Base-by-base conservation (phyloP, 1,140 invertebrate species). In the Orius insidiosus region DNA sequence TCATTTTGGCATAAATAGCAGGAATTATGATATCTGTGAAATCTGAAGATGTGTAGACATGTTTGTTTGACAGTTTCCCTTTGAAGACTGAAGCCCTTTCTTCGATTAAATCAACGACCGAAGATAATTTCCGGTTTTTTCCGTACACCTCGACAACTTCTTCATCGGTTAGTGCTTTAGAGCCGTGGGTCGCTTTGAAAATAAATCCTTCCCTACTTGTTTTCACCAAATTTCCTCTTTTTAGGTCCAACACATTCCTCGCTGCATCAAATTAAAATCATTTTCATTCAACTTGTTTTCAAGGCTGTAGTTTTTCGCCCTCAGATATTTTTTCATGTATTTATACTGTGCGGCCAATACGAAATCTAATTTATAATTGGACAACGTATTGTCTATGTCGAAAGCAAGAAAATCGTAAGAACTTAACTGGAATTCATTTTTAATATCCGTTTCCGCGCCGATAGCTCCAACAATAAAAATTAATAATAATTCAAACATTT, bases 361-460 rank as follows among this genome's bases (percentile, higher is more conserved):
- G 49, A 71, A 68, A 14, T 63, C 66, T 3, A 85, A 58, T 51
- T 80, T 75, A 49, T 82, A 85, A 39, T 68, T 62, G n/a, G 75
- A 61, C 24, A 84, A 53, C 1, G 80, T 83, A 55, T 82, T 75
- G 54, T 85, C 83, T 48, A 85, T 62, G 61, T 86, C 83, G 57
- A 86, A 85, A 7, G 81, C 81, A 47, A 83, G 69, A 44, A 75
- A 79, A 56, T 85, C 78, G 55, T 84, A 85, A 53, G 81, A 65
- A 4, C 32, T 45, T 1, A 60, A 46, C 11, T 58, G 63, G 18
- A 80, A 68, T 14, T 10, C 6, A 8, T n/a, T n/a, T n/a, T n/a
- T n/a, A n/a, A n/a, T n/a, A n/a, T n/a, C n/a, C n/a, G n/a, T n/a
- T n/a, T n/a, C n/a, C n/a, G n/a, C n/a, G n/a, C n/a, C n/a, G n/a